phyloP scores from a whole-genome alignment of 2,113 vertebrate species.

The Hemiscyllium ocellatum region DNA sequence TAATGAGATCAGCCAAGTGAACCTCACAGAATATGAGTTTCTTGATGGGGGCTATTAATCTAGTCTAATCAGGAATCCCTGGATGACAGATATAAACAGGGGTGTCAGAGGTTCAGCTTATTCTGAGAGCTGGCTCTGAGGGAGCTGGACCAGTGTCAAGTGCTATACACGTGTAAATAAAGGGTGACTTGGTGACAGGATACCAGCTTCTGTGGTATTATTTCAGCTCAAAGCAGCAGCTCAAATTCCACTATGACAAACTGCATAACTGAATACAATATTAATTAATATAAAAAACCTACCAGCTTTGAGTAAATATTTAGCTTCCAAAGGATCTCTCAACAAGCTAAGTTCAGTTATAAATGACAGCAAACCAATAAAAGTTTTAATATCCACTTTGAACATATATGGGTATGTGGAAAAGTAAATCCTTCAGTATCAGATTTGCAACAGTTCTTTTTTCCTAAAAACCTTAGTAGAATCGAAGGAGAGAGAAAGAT shows the following conservation, averaged over 20 bases:
- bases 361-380: background rate
- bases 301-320: background rate
- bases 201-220: too few species aligned
- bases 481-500: background rate
- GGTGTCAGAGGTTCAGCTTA: too few species aligned
- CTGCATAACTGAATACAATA: background rate
- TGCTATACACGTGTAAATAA: too few species aligned
- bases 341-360: background rate
- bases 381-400: background rate
- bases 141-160: too few species aligned
- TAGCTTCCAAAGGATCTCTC: background rate
- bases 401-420: background rate
- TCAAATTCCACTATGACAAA: background rate
- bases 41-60: too few species aligned
- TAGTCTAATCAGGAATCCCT: too few species aligned
- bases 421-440: background rate
- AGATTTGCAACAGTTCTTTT: background rate
- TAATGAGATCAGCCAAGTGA: too few species aligned
- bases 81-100: too few species aligned
- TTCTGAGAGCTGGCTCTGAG: too few species aligned
- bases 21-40: too few species aligned
- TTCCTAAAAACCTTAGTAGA: background rate
- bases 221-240: background rate
- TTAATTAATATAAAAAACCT: background rate
- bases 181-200: too few species aligned